These are phyloP conservation scores for Sus scrofa DNA, from an alignment of 2,113 vertebrate genomes.

Conservation along the genomic window DNA sequence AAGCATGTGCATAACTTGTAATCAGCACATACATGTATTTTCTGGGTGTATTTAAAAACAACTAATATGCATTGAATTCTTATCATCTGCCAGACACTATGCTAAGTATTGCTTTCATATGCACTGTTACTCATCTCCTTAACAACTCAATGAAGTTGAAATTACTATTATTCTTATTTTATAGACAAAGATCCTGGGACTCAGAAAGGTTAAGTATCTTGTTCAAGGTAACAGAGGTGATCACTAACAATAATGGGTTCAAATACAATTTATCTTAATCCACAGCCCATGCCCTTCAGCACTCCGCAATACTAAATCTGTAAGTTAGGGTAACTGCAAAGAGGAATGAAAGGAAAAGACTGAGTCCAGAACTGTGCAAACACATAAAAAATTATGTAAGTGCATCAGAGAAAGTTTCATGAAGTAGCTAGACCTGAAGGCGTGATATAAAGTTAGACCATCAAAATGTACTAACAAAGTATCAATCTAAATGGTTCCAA, in stretches of 20 bases:
- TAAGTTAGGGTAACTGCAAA: background rate
- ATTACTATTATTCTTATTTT: slow-evolving; percentile 22
- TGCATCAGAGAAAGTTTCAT: slow-evolving; percentile 7
- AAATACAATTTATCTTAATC: slow-evolving; percentile 49
- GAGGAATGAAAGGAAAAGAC: background rate
- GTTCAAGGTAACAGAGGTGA: slow-evolving; percentile 8
- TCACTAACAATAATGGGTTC: background rate
- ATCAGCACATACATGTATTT: background rate
- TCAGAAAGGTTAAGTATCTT: background rate
- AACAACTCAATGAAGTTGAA: background rate
- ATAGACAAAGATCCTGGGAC: slow-evolving; percentile 30
- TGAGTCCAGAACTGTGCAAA: background rate
- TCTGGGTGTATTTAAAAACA: background rate
- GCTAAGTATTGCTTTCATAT: slow-evolving; percentile 4
- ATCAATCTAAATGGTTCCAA: slow-evolving; percentile 29
- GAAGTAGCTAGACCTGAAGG: background rate
- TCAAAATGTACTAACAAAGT: background rate
- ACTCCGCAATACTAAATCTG: background rate
- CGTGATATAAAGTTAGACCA: slow-evolving; percentile 41
- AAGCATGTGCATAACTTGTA: background rate
- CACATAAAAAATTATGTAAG: background rate
- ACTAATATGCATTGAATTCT: background rate
- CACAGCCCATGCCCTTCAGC: background rate
- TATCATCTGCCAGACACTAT: background rate
- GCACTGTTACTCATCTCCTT: background rate